Evolutionary conservation across 2,888 invertebrate genomes (phyloP).

Genomic region (Coelinius sp.): DNA sequence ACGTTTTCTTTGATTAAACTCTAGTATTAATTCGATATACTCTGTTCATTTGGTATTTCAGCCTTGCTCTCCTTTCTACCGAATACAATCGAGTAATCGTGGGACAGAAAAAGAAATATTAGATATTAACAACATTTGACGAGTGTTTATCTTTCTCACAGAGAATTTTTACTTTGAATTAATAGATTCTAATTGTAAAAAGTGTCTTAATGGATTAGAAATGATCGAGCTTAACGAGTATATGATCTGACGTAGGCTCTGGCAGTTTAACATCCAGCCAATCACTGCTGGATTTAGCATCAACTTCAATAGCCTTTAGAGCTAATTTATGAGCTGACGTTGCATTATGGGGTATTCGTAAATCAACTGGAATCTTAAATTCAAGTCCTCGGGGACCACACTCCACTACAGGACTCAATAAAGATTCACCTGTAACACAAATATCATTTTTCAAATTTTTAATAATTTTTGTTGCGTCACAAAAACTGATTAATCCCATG

Average conservation of each 20-base stretch:
- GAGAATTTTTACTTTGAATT: slow-evolving; percentile 27
- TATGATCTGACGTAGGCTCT: slow-evolving; percentile 87
- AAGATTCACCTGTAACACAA: slow-evolving; percentile 84
- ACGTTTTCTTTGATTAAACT: slow-evolving; percentile 11
- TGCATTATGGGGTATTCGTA: slow-evolving; percentile 90
- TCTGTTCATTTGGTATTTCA: slow-evolving; percentile 54
- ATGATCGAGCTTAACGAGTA: slow-evolving; percentile 93
- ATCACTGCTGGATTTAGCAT: slow-evolving; percentile 86
- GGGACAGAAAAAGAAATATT: slow-evolving; percentile 23
- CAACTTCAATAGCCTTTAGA: slow-evolving; percentile 85
- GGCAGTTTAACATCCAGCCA: slow-evolving; percentile 90
- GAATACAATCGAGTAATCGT: slow-evolving; percentile 41
- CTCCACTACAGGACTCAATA: slow-evolving; percentile 95
- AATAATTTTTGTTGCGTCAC: no score
- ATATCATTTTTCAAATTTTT: not conserved
- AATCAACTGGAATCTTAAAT: slow-evolving; percentile 90
- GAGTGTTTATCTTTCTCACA: slow-evolving; percentile 26
- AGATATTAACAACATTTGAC: not conserved
- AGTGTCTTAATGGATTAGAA: slow-evolving; percentile 73
- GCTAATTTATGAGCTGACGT: slow-evolving; percentile 83
- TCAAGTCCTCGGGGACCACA: slow-evolving; percentile 95
- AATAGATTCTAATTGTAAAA: not conserved
- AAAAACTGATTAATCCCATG: no score
- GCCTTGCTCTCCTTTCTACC: slow-evolving; percentile 53
- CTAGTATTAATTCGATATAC: slow-evolving; percentile 27